These are phyloP conservation scores for Neodiprion fabricii DNA, from an alignment of 1,140 invertebrate genomes.

Conservation along the genomic window DNA sequence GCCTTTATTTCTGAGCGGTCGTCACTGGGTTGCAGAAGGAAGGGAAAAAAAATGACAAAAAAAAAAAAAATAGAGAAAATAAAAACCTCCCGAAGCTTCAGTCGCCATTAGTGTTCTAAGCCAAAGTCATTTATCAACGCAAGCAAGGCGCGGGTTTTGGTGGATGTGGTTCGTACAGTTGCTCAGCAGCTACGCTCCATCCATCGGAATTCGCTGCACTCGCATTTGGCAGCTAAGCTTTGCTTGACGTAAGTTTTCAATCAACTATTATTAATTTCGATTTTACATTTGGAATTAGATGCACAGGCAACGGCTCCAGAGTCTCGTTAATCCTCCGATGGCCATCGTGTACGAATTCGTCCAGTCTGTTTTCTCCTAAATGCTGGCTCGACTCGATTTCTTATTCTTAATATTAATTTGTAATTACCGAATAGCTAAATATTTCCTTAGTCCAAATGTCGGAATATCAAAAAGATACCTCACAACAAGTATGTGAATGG, in stretches of 20 bases:
- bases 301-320: background rate
- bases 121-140: background rate
- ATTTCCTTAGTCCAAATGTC: too few relatives aligned
- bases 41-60: too few relatives aligned
- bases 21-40: background rate
- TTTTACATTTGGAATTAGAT: background rate
- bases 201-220: background rate
- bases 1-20: background rate
- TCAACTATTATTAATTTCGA: background rate
- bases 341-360: too few relatives aligned
- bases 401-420: too few relatives aligned
- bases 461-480: too few relatives aligned
- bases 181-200: background rate
- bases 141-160: background rate
- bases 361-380: too few relatives aligned
- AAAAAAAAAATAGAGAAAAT: background rate
- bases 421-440: too few relatives aligned
- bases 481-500: too few relatives aligned
- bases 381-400: too few relatives aligned
- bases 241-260: background rate
- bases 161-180: background rate
- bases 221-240: background rate
- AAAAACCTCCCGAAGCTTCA: background rate
- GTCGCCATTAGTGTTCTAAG: constrained; percentile 4
- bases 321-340: too few relatives aligned